Percentiles rank a stretch among this genome's conserved stretches.
These are phyloP conservation scores for Peromyscus nudipes DNA, from an alignment of 2,797 vertebrate species.

Conservation along the genomic window DNA sequence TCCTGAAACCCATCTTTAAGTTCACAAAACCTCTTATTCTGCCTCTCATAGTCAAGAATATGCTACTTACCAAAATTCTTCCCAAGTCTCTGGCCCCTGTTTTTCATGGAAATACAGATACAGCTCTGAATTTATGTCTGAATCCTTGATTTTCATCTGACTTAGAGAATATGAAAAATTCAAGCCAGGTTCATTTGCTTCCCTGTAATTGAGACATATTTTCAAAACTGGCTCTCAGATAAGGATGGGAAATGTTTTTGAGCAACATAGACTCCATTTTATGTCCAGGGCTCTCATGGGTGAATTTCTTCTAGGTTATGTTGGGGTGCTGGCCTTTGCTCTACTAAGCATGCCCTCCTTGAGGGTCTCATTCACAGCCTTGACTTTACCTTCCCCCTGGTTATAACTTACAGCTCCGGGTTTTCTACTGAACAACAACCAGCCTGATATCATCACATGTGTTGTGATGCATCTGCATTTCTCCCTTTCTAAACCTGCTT, in stretches of 20 bases:
- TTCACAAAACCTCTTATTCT: conserved; percentile 74
- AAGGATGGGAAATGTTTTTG: background rate
- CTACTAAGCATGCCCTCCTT: rapidly evolving
- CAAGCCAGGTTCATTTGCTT: background rate
- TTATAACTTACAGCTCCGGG: background rate
- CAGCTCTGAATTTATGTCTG: background rate
- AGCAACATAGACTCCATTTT: background rate
- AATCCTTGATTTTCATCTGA: conserved; percentile 10
- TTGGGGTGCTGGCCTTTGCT: background rate
- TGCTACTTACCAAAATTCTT: conserved; percentile 34
- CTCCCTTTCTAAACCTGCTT: background rate
- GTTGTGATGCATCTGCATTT: background rate
- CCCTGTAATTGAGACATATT: background rate
- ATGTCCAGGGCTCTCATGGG: background rate
- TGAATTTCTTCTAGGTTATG: background rate
- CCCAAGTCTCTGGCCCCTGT: background rate
- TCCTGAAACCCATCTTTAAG: conserved; percentile 76
- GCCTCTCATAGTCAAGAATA: conserved; percentile 48
- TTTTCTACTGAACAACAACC: background rate
- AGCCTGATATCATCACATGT: background rate
- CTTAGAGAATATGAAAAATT: background rate
- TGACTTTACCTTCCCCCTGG: background rate
- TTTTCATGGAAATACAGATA: background rate
- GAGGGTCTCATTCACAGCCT: background rate
- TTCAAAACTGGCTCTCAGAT: background rate